Conservation (phyloP, 1,140 invertebrate genomes). For the Portunus trituberculatus region DNA sequence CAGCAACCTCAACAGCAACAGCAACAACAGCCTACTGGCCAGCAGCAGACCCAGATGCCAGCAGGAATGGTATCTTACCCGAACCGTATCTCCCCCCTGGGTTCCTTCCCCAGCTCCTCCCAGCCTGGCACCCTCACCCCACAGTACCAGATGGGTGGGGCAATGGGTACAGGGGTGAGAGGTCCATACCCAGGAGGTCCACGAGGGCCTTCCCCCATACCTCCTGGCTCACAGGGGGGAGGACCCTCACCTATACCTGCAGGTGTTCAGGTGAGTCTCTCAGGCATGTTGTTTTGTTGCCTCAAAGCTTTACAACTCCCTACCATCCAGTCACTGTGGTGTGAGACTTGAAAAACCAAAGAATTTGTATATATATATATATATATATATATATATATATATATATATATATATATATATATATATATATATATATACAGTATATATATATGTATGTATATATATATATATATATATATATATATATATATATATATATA, state of each 20-base stretch:
- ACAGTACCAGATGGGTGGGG: constrained; percentile 64
- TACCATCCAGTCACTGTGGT: background rate
- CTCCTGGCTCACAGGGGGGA: constrained; percentile 67
- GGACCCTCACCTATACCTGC: constrained; percentile 73
- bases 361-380: too few relatives aligned
- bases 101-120: constrained; percentile 60
- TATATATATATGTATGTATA: too few relatives aligned
- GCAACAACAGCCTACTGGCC: constrained; percentile 41
- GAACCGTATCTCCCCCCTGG: constrained; percentile 75
- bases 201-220: constrained; percentile 70
- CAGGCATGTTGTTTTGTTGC: background rate
- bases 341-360: too few relatives aligned
- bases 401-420: too few relatives aligned
- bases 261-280: constrained; percentile 69
- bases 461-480: too few relatives aligned
- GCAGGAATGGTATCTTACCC: constrained; percentile 59
- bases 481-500: too few relatives aligned
- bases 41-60: constrained; percentile 62
- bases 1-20: constrained; percentile 46
- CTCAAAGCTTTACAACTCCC: background rate
- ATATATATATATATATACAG: too few relatives aligned
- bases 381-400: too few relatives aligned
- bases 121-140: constrained; percentile 63
- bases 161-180: constrained; percentile 61
- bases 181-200: constrained; percentile 67